A percentile compares a stretch with the other conserved stretches of the same genome.
Conservation (phyloP, 2,113 vertebrate species). For the Pseudolaguvia tuberculata region DNA sequence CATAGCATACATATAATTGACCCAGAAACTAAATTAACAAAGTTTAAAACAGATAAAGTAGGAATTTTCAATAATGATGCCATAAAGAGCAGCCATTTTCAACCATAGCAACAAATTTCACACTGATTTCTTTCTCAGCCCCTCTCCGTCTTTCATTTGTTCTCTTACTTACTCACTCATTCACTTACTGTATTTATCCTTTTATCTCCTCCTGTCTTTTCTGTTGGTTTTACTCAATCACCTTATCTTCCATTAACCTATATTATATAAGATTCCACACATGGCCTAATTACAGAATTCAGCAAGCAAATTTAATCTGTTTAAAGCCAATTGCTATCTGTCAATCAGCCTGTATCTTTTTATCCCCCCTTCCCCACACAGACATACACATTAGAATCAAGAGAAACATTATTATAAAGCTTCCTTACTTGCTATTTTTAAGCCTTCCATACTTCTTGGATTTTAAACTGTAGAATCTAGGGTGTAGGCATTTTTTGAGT, state of each 20-base stretch:
- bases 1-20: conserved; percentile 99
- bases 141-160: conserved; percentile 43
- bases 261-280: conserved; percentile 69
- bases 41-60: conserved; percentile 88
- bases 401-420: conserved; percentile 25
- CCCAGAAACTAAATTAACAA: conserved; percentile 95
- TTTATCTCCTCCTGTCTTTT: too few species aligned
- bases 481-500: conserved; percentile 59
- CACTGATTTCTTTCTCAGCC: conserved; percentile 38
- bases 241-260: conserved; percentile 48
- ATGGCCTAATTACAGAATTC: conserved; percentile 75
- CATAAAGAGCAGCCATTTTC: conserved; percentile 73
- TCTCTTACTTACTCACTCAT: conserved; percentile 24
- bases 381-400: conserved; percentile 8
- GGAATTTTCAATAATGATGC: conserved; percentile 81
- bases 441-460: too few species aligned
- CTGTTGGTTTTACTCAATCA: conserved; percentile 32
- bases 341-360: too few species aligned
- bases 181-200: too few species aligned
- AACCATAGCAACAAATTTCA: conserved; percentile 64
- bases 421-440: too few species aligned
- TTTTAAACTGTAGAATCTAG: conserved; percentile 29
- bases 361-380: neutral
- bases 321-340: conserved; percentile 61
- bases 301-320: conserved; percentile 75